Base-by-base conservation (phyloP, 2,888 invertebrate genomes). In the Dusona sp. region DNA sequence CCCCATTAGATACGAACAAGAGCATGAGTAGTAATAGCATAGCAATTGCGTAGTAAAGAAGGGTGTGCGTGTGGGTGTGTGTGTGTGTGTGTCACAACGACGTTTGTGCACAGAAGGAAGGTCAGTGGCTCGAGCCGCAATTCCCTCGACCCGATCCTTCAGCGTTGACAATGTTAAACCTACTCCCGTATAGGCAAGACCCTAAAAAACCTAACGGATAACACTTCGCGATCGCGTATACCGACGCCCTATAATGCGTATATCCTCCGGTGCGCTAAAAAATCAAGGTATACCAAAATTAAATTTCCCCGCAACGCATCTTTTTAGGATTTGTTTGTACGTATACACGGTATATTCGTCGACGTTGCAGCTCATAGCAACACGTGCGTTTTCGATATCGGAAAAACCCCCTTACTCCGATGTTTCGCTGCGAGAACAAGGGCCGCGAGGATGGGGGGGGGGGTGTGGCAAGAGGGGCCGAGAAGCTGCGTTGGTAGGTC, bases 41-140 rank as follows among this genome's bases (percentile, higher is more conserved):
- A 54, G 54, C 22, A 54, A 54, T 54, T 8, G 22, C 54, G 9
- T 11, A 8, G 54, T 19, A 22, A 42, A 67, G 42, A 13, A 11
- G 42, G 67, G 33, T 2, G 16, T n/a, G 7, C 25, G 64, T 16
- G 64, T 8, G 65, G 9, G 65, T 42, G 22, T 86, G 79, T 83
- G 85, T 64, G 67, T 70, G 64, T 29, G 22, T 19, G 33, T 29
- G 67, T 33, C 22, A 25, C 67, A 42, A 72, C 83, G 33, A 75
- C 81, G 78, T 84, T 79, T 81, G 85, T 72, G 84, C 81, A 70
- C 82, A 73, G 42, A 87, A 85, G 84, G 86, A 81, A 89, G 85
- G 88, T 89, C 88, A 89, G 89, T 88, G 85, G 88, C 88, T 88
- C 83, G 87, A 73, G 72, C 48, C 33, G 48, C 51, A 38, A 22